Percentiles rank a stretch among this genome's conserved stretches.
Evolutionary conservation across 2,888 invertebrate species (phyloP).

Genomic region (Trichopria drosophilae): DNA sequence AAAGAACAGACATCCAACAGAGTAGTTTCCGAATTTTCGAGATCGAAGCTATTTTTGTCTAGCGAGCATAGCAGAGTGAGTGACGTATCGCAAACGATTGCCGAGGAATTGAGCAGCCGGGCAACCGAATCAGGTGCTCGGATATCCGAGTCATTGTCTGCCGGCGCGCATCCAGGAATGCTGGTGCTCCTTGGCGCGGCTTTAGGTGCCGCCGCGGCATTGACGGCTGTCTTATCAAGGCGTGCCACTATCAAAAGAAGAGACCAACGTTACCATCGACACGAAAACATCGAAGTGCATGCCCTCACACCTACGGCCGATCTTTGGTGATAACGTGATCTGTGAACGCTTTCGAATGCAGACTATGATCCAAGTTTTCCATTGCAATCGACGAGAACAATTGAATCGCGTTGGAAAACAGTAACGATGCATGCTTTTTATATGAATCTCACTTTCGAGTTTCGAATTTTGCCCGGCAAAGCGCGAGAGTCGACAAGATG

Average conservation of each 20-base stretch:
- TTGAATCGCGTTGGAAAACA: too few relatives aligned
- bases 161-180: conserved; percentile 62
- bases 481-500: conserved; percentile 18
- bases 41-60: conserved; percentile 21
- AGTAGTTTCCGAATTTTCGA: conserved; percentile 14
- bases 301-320: conserved; percentile 66
- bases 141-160: conserved; percentile 43
- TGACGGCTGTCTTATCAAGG: conserved; percentile 59
- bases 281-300: conserved; percentile 66
- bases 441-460: too few relatives aligned
- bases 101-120: conserved; percentile 48
- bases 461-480: not conserved
- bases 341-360: conserved; percentile 13
- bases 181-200: conserved; percentile 64
- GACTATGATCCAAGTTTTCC: too few relatives aligned
- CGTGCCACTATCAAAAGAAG: conserved; percentile 51
- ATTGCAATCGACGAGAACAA: too few relatives aligned
- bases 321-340: conserved; percentile 66
- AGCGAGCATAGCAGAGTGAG: conserved; percentile 8
- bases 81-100: conserved; percentile 49
- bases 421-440: too few relatives aligned
- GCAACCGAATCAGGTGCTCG: conserved; percentile 48
- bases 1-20: conserved; percentile 6
- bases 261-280: conserved; percentile 47
- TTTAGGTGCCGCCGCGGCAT: conserved; percentile 63